Base-by-base conservation (phyloP, 2,113 vertebrate species). In the Chrysochloris asiatica region DNA sequence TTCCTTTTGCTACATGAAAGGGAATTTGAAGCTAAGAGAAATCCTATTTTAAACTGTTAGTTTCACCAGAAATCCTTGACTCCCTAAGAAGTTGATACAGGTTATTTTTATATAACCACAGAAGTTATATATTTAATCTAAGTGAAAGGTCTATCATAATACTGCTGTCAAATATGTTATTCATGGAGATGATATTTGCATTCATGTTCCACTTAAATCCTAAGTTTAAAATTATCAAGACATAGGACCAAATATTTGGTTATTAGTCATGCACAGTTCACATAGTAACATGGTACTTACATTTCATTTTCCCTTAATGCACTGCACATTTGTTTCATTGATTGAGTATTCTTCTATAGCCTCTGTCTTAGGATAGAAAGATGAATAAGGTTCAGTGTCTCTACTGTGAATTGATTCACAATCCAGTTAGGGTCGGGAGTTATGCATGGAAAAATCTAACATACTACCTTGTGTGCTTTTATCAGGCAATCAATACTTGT, bases 1-100 rank as follows among this genome's bases (percentile, higher is more conserved):
- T 96, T 96, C 89, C 90, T 96, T 93, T 86, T 91, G 65, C 84
- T 89, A 78, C 83, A 89, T 86, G 77, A 95, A 96, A 95, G 43
- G 50, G n/a, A 30, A 54, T 48, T 90, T 73, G 22, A 76, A 76
- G 61, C 16, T 26, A 19, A 88, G 8, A 83, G 54, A 90, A 90
- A 56, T 81, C 19, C 24, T 88, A 50, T 89, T 85, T 89, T 87
- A 92, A 91, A 76, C 33, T 76, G 63, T 36, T 67, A 67, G 89
- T 93, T 80, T 75, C 81, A 87, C 50, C 45, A 56, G 85, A 83
- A 79, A 43, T 4, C 43, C 48, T 71, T 52, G 65, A 75, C 33
- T 93, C 69, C 38, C 72, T 81, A 48, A 71, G 59, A 92, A 92
- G 47, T 86, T 52, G 88, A 36, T 80, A 22, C 38, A 78, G 45